Conservation (phyloP, 2,888 invertebrate genomes). For the Thecophora atra region DNA sequence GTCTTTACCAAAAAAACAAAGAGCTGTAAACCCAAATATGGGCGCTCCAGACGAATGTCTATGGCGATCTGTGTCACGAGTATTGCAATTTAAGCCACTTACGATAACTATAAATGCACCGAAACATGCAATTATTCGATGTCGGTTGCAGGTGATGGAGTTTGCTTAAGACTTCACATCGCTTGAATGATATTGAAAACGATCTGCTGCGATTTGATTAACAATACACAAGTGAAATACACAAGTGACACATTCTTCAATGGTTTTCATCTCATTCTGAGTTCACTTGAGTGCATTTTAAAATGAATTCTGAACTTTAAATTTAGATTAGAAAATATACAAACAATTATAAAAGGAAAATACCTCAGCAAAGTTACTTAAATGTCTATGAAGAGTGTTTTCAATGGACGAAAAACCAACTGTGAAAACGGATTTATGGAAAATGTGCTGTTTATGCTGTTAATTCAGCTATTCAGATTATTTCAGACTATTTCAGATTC, state of each 20-base stretch:
- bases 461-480: too few species aligned
- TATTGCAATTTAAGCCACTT: not conserved
- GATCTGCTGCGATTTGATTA: not conserved
- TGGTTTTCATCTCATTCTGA: too few species aligned
- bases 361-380: too few species aligned
- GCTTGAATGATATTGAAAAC: constrained; percentile 5
- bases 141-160: not conserved
- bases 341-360: too few species aligned
- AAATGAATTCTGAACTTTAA: too few species aligned
- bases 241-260: too few species aligned
- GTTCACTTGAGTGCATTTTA: not conserved
- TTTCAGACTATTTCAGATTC: too few species aligned
- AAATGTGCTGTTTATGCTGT: too few species aligned
- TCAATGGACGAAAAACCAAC: too few species aligned
- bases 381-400: too few species aligned
- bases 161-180: constrained; percentile 3
- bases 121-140: constrained; percentile 21
- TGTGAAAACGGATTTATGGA: too few species aligned
- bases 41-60: not conserved
- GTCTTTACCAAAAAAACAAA: not conserved
- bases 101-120: constrained; percentile 3
- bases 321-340: too few species aligned
- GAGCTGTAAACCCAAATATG: not conserved
- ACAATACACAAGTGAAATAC: not conserved
- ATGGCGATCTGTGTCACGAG: constrained; percentile 1